Percentiles rank a stretch among this genome's conserved stretches.
phyloP scores from a whole-genome alignment of 2,113 vertebrate species.

The Malurus cyaneus region DNA sequence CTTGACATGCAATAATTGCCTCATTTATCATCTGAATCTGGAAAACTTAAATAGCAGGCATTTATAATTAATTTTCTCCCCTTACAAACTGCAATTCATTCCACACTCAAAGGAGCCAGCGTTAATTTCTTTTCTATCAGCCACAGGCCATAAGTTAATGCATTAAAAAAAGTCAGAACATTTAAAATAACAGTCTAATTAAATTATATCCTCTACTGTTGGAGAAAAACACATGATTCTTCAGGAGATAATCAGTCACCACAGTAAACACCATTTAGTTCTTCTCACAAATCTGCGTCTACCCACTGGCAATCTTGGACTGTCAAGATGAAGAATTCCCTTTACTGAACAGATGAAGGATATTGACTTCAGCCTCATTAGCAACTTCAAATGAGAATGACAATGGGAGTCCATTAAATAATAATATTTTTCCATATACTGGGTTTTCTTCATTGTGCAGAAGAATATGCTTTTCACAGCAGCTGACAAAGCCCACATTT shows the following conservation, averaged over 20 bases:
- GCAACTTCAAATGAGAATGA: constrained; percentile 59
- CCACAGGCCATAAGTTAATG: constrained; percentile 71
- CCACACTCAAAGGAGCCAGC: constrained; percentile 57
- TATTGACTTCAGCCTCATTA: constrained; percentile 64
- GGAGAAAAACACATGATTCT: constrained; percentile 66
- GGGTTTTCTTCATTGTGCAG: neutral
- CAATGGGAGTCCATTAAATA: constrained; percentile 56
- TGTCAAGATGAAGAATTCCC: constrained; percentile 60
- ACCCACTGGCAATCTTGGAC: constrained; percentile 46
- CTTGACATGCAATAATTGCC: constrained; percentile 74
- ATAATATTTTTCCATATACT: constrained; percentile 44
- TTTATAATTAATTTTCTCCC: constrained; percentile 73
- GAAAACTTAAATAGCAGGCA: constrained; percentile 64
- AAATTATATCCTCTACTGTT: constrained; percentile 74
- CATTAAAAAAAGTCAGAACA: constrained; percentile 65
- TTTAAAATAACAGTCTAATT: constrained; percentile 74
- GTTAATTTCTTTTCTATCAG: constrained; percentile 72
- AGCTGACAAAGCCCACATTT: neutral
- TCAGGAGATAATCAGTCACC: constrained; percentile 58
- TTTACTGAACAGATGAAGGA: constrained; percentile 34
- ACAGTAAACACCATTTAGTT: constrained; percentile 58
- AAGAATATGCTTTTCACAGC: neutral
- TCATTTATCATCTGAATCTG: constrained; percentile 76
- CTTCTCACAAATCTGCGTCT: constrained; percentile 51
- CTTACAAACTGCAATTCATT: constrained; percentile 68